Conservation (phyloP, 2,113 vertebrate genomes). For the Lates calcarifer region DNA sequence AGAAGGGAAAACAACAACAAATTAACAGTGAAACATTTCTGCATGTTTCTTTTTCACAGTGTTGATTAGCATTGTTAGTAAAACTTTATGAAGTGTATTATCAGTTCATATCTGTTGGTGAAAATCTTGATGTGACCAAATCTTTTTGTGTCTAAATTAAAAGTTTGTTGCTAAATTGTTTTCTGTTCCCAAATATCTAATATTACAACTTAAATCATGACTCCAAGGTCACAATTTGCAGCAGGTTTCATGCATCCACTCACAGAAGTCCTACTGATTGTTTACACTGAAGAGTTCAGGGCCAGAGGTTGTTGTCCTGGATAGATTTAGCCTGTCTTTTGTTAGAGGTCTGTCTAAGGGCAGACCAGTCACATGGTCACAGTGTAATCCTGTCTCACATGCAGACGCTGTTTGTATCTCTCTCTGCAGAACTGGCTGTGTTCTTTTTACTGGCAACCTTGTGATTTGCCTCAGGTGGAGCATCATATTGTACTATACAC, state of each 20-base stretch:
- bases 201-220: neutral
- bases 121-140: neutral
- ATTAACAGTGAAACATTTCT: neutral
- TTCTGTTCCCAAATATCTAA: neutral
- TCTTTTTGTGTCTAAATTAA: neutral
- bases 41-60: neutral
- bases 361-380: constrained; percentile 79
- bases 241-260: neutral
- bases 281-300: constrained; percentile 37
- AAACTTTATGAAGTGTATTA: too few relatives aligned
- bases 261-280: constrained; percentile 9
- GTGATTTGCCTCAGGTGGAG: constrained; percentile 57
- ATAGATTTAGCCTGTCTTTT: constrained; percentile 67
- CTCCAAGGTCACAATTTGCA: neutral
- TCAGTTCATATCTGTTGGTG: too few relatives aligned
- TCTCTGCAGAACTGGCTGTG: constrained; percentile 53
- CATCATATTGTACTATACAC: constrained; percentile 23
- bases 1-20: neutral
- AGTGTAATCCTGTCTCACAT: constrained; percentile 81
- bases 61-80: too few relatives aligned
- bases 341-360: constrained; percentile 73
- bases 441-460: constrained; percentile 59
- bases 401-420: constrained; percentile 65
- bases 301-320: constrained; percentile 47
- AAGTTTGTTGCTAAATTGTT: neutral